Conservation (phyloP, 2,888 invertebrate genomes). For the Saturnia japonica region DNA sequence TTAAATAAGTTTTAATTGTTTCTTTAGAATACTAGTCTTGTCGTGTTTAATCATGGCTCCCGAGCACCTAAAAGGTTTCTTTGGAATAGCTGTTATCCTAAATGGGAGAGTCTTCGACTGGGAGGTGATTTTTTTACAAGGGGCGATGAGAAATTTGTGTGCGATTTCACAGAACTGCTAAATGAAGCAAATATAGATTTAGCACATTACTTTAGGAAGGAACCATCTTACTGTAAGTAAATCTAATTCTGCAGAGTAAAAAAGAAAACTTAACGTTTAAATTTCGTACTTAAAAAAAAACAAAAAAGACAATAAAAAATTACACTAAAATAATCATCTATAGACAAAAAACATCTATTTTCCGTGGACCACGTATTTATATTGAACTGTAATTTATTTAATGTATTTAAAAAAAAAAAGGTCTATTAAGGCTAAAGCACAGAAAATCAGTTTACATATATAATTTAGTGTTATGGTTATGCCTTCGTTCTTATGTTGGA, state of each 20-base stretch:
- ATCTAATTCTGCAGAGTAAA: not conserved
- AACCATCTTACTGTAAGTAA: conserved; percentile 34
- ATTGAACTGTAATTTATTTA: not conserved
- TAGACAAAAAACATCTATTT: not conserved
- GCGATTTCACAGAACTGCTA: conserved; percentile 43
- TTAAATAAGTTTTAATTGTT: conserved; percentile 10
- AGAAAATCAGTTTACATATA: not conserved
- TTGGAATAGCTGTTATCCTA: conserved; percentile 49
- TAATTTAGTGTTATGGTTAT: not conserved
- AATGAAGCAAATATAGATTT: conserved; percentile 55
- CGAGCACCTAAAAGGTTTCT: conserved; percentile 44
- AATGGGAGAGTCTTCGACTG: conserved; percentile 63
- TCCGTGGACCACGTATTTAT: not conserved
- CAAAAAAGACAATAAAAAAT: not conserved
- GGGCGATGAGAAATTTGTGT: conserved; percentile 50
- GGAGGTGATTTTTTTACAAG: conserved; percentile 49
- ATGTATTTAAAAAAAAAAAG: too few species aligned
- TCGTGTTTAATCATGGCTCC: conserved; percentile 50
- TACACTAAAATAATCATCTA: not conserved
- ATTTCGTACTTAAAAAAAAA: not conserved
- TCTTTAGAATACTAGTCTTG: conserved; percentile 45
- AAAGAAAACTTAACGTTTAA: not conserved
- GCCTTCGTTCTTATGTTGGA: not conserved
- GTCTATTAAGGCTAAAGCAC: not conserved
- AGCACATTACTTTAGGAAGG: conserved; percentile 41